Conservation (phyloP, 2,113 vertebrate genomes). For the Hippocampus guttulatus region DNA sequence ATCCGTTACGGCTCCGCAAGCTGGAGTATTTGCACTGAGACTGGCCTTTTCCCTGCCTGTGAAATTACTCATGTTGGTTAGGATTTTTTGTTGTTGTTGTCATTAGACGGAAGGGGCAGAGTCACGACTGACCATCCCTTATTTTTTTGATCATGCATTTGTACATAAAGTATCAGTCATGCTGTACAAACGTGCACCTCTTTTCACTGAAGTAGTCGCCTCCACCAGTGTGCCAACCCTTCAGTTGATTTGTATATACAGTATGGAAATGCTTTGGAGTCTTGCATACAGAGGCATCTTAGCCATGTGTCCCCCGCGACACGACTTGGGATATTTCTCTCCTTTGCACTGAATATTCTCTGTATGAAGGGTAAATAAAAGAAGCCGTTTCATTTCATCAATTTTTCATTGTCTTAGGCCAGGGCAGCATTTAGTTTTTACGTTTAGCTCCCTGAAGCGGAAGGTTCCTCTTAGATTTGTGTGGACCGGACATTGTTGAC, state of each 20-base stretch:
- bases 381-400: conserved; percentile 30
- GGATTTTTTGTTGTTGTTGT: conserved; percentile 46
- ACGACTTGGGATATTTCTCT: conserved; percentile 30
- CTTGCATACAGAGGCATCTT: conserved; percentile 51
- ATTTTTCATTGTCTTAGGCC: conserved; percentile 36
- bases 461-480: conserved; percentile 8
- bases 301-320: conserved; percentile 25
- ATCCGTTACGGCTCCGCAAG: conserved; percentile 88
- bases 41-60: conserved; percentile 53
- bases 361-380: conserved; percentile 32
- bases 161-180: conserved; percentile 55
- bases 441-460: conserved; percentile 10
- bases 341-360: conserved; percentile 47
- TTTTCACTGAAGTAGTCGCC: conserved; percentile 52
- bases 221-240: conserved; percentile 71
- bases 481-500: conserved; percentile 24
- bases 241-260: conserved; percentile 64
- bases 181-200: conserved; percentile 63
- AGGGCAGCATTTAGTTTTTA: conserved; percentile 11
- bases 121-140: conserved; percentile 37
- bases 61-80: conserved; percentile 40
- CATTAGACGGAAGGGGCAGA: conserved; percentile 40
- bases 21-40: conserved; percentile 86
- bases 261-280: conserved; percentile 58
- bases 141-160: conserved; percentile 51